Conservation (phyloP, 2,797 vertebrate species). For the Poecile montanus region DNA sequence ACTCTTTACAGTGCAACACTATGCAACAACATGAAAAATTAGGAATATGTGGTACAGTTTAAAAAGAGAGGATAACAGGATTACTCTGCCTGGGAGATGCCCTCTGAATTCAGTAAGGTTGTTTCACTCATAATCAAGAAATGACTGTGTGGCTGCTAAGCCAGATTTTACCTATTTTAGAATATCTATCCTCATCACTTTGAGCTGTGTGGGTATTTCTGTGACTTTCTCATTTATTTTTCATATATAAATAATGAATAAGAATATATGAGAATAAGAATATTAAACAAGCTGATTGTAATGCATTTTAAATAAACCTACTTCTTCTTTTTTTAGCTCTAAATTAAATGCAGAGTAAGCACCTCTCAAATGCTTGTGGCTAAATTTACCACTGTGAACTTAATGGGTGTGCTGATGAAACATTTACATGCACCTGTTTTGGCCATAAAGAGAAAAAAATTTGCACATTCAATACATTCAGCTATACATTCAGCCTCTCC, state of each 20-base stretch:
- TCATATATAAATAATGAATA: conserved; percentile 7
- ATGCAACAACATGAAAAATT: not conserved
- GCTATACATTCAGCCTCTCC: not conserved
- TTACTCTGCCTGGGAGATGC: not conserved
- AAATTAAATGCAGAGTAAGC: conserved; percentile 58
- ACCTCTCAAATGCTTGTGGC: conserved; percentile 11
- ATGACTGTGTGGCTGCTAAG: not conserved
- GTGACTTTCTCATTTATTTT: conserved; percentile 20
- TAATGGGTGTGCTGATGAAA: conserved; percentile 57
- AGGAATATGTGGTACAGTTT: not conserved
- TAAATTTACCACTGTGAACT: conserved; percentile 51
- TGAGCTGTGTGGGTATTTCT: not conserved
- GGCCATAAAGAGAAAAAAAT: not conserved
- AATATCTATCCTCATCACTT: not conserved
- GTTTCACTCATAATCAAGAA: not conserved
- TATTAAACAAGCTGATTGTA: conserved; percentile 35
- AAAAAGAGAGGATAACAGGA: not conserved
- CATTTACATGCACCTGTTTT: conserved; percentile 26
- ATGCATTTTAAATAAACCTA: conserved; percentile 50
- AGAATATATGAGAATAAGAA: conserved; percentile 22
- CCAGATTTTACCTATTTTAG: not conserved
- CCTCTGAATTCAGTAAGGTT: not conserved
- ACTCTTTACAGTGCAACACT: not conserved
- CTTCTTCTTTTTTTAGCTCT: conserved; percentile 25
- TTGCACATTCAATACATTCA: not conserved